Percentiles rank a stretch among this genome's conserved stretches.
Conservation (phyloP, 2,888 invertebrate species). For the Thymelicus lineola region DNA sequence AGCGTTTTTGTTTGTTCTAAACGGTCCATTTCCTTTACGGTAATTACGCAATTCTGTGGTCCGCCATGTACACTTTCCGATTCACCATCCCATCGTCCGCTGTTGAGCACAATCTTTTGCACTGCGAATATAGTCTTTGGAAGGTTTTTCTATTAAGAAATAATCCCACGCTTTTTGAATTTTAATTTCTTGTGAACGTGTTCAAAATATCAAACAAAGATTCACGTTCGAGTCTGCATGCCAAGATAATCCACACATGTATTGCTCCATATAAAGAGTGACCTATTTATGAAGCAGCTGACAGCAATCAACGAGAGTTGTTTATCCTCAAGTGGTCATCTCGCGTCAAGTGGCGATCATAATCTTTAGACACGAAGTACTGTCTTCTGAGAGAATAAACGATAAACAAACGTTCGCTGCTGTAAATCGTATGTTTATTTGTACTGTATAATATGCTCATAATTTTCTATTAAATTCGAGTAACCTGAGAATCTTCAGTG, state of each 20-base stretch:
- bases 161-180: not conserved
- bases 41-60: conserved; percentile 81
- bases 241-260: conserved; percentile 2
- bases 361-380: conserved; percentile 19
- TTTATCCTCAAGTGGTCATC: conserved; percentile 26
- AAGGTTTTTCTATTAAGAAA: not conserved
- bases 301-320: conserved; percentile 23
- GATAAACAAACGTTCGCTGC: not conserved
- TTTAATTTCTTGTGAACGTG: not conserved
- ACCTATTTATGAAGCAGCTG: conserved; percentile 33
- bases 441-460: not conserved
- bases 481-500: not conserved
- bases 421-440: not conserved
- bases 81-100: conserved; percentile 52
- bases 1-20: conserved; percentile 80
- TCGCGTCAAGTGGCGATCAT: conserved; percentile 23
- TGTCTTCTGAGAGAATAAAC: not conserved
- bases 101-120: conserved; percentile 20
- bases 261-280: conserved; percentile 17
- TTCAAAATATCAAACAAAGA: not conserved
- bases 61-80: conserved; percentile 67
- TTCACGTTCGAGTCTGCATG: not conserved
- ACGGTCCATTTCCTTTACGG: conserved; percentile 81
- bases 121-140: not conserved
- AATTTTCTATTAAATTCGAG: not conserved